These are phyloP conservation scores for Sander lucioperca DNA, from an alignment of 2,113 vertebrate genomes.

Conservation along the genomic window DNA sequence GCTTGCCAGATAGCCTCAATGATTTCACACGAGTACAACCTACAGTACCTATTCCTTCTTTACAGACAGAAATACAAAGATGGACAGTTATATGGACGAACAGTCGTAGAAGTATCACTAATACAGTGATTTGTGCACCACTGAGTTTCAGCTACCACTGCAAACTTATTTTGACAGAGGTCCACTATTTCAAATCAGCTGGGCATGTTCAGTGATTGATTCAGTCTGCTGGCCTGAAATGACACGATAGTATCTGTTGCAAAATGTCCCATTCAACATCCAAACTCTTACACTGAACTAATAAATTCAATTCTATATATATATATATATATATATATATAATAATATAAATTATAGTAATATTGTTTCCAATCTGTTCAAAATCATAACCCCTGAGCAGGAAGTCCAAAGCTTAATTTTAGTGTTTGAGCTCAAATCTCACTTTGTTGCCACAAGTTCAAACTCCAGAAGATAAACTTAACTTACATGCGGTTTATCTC, in stretches of 20 bases:
- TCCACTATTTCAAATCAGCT: background rate
- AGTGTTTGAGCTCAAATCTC: background rate
- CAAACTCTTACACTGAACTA: background rate
- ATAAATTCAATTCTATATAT: background rate
- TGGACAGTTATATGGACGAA: background rate
- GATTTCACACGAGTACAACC: constrained; percentile 42
- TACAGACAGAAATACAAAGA: constrained; percentile 1
- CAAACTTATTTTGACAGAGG: background rate
- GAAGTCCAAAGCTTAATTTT: background rate
- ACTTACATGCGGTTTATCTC: constrained; percentile 87
- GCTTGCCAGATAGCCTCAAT: constrained; percentile 24
- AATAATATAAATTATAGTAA: no score
- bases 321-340: no score
- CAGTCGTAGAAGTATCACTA: background rate
- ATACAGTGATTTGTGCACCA: background rate
- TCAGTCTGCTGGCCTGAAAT: background rate
- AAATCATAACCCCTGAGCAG: background rate
- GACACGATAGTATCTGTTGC: background rate
- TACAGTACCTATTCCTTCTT: constrained; percentile 16
- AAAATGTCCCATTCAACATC: background rate
- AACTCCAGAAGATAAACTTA: background rate
- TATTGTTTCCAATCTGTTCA: background rate
- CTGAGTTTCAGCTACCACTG: background rate
- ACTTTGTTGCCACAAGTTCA: background rate
- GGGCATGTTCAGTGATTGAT: constrained; percentile 12